phyloP scores from a whole-genome alignment of 2,797 vertebrate genomes.

The Iguana delicatissima region DNA sequence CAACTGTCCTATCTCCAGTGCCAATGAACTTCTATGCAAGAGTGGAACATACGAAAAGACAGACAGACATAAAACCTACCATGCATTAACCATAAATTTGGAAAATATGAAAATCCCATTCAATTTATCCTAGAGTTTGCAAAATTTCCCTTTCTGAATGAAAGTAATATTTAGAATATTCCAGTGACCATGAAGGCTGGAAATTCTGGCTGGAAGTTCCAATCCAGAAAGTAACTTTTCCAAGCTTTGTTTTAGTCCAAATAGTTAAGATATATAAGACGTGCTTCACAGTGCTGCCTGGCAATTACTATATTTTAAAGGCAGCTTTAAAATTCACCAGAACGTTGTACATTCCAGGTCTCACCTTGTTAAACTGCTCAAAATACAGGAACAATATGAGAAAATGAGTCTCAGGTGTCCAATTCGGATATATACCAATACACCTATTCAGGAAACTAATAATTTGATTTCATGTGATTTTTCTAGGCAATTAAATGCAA shows the following conservation, averaged over 20 bases:
- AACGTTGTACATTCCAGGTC: not conserved
- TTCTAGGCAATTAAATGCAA: conserved; percentile 26
- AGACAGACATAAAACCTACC: not conserved
- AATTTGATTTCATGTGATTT: conserved; percentile 15
- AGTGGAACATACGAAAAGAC: not conserved
- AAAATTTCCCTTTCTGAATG: too few relatives aligned
- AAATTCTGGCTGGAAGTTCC: too few relatives aligned
- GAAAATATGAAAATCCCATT: not conserved
- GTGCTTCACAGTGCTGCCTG: not conserved
- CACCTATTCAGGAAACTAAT: conserved; percentile 3
- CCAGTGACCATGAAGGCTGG: too few relatives aligned
- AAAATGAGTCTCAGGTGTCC: not conserved
- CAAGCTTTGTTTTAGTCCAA: not conserved
- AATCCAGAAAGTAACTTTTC: not conserved
- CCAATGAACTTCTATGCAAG: not conserved
- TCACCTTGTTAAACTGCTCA: not conserved
- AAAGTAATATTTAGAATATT: too few relatives aligned
- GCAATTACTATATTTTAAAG: conserved; percentile 3
- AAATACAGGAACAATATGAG: not conserved
- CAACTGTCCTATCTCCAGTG: not conserved
- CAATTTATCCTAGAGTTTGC: too few relatives aligned
- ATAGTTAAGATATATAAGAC: not conserved
- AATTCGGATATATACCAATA: not conserved
- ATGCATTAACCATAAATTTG: not conserved
- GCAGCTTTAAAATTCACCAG: not conserved